A percentile compares a stretch with the other conserved stretches of the same genome.
phyloP scores from a whole-genome alignment of 92 coral and sea anemone genomes.

The Palythoa grandis region DNA sequence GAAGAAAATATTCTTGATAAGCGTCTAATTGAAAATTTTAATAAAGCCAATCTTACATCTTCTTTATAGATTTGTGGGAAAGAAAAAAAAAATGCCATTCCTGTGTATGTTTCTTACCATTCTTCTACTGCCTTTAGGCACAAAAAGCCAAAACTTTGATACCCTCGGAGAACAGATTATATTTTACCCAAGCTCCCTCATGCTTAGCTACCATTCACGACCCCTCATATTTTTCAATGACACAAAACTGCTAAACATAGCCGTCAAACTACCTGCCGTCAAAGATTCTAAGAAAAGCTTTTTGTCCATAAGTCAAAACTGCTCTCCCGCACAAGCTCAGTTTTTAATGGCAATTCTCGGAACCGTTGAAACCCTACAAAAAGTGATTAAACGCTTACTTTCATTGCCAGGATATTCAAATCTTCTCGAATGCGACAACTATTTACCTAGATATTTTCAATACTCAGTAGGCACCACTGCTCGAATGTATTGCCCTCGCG shows the following conservation, averaged over 20 bases:
- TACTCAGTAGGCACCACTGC: neutral
- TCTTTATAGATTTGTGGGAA: neutral
- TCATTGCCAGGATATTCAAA: constrained; percentile 24
- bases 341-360: neutral
- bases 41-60: neutral
- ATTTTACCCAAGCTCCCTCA: constrained; percentile 19
- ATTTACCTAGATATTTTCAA: constrained; percentile 23
- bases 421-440: constrained; percentile 31
- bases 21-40: neutral
- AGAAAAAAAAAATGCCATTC: neutral
- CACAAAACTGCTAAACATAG: neutral
- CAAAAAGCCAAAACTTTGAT: neutral
- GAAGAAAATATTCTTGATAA: constrained; percentile 44
- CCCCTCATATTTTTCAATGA: neutral
- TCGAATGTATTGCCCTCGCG: constrained; percentile 30
- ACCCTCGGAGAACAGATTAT: constrained; percentile 10
- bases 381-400: neutral
- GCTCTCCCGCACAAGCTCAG: neutral
- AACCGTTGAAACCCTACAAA: neutral
- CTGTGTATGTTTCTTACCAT: constrained; percentile 13
- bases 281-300: neutral
- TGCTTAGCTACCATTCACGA: neutral
- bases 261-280: neutral
- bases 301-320: neutral
- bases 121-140: neutral